phyloP scores from a whole-genome alignment of 1,140 invertebrate genomes.

The Meloidogyne floridensis region DNA sequence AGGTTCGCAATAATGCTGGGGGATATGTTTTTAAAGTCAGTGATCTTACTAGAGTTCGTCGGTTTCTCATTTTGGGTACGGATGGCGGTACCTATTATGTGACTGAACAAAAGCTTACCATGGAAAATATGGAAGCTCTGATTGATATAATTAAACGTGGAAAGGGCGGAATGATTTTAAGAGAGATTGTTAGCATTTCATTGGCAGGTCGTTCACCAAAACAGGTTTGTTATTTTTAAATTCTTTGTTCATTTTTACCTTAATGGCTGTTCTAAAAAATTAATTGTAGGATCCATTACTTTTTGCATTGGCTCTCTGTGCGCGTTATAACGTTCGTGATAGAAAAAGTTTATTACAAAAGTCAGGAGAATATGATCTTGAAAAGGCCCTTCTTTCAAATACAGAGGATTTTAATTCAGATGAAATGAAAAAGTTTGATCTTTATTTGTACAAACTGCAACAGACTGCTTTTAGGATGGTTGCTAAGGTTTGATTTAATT shows the following conservation, averaged over 20 bases:
- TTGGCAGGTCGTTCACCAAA: conserved; percentile 62
- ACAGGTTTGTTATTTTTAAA: conserved; percentile 10
- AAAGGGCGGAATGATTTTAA: conserved; percentile 62
- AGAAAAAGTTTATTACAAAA: conserved; percentile 19
- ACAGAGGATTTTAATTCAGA: conserved; percentile 17
- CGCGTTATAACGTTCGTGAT: conserved; percentile 47
- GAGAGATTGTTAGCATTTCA: conserved; percentile 62
- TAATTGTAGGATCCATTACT: conserved; percentile 51
- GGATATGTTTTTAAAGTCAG: conserved; percentile 65
- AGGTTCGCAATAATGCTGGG: conserved; percentile 65
- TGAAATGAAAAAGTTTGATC: conserved; percentile 27
- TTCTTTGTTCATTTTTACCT: conserved; percentile 6
- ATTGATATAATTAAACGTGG: conserved; percentile 61
- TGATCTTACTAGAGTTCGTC: conserved; percentile 63
- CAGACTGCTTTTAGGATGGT: conserved; percentile 38
- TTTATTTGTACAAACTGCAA: conserved; percentile 44
- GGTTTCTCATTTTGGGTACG: conserved; percentile 66
- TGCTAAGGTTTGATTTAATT: conserved; percentile 24
- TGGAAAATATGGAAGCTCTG: conserved; percentile 60
- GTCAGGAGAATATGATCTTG: conserved; percentile 10
- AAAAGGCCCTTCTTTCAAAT: background rate
- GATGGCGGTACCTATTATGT: conserved; percentile 64
- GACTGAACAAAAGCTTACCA: conserved; percentile 56
- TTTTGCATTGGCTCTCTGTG: conserved; percentile 66
- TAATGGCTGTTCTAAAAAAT: conserved; percentile 58